Evolutionary conservation across 2,888 invertebrate genomes (phyloP), one percentile per base, ranked within the genome.

Genomic region (Acleris cristana): DNA sequence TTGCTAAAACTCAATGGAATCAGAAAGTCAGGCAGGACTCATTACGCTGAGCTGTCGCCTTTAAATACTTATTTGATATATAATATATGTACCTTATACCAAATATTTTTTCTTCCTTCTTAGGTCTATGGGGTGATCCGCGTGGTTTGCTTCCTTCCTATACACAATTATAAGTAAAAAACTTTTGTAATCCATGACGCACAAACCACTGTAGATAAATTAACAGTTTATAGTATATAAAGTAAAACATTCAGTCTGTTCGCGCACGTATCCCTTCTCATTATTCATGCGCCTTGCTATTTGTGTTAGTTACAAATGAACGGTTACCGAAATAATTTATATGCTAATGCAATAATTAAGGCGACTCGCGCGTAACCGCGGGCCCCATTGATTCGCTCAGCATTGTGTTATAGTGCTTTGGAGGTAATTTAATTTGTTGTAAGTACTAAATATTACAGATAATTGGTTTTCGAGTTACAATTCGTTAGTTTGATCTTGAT

Each of bases 241-340:
- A 48, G 18, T n/a, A 18, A 16, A 48, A n/a, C 48, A 48, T 48
- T 48, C 48, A 0, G 45, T 51, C 60, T 45, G 61, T 45, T 23
- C 40, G 45, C 63, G 40, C 66, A 57, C 56, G 61, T 65, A 65
- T 56, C 56, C 54, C 53, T 71, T 74, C 79, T 80, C 87, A 90
- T 90, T 90, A 92, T 92, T 92, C 92, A 93, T 92, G 89, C 88
- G 81, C 81, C 85, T 82, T 83, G 87, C 90, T 86, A 91, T 92
- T 92, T 92, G 91, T 91, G 90, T 93, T 93, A 93, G 92, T 93
- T 91, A 92, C 93, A 93, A 93, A 92, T 92, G 93, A 92, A 92
- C 88, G 93, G 92, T 89, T 92, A 89, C 92, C 93, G 87, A 93
- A 92, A 93, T 93, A 87, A 93, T 93, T 93, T 93, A 93, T 90